These are phyloP conservation scores for Neoarius graeffei DNA, from an alignment of 2,113 vertebrate genomes.

Conservation along the genomic window DNA sequence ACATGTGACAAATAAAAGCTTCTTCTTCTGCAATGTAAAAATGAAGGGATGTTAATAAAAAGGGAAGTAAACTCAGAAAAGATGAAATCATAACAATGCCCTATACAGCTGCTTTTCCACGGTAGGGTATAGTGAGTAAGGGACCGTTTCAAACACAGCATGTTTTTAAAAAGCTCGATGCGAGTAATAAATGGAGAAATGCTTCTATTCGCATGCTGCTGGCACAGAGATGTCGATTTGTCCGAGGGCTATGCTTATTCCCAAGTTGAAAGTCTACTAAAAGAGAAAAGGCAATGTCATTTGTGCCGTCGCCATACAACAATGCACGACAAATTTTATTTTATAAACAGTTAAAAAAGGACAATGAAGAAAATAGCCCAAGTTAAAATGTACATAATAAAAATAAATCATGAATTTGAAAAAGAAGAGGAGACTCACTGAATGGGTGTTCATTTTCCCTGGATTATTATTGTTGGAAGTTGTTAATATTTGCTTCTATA, in stretches of 20 bases:
- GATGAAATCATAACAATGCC: too few relatives aligned
- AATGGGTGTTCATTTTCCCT: neutral
- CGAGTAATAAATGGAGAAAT: neutral
- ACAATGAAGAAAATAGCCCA: neutral
- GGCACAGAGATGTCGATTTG: neutral
- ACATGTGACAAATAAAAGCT: too few relatives aligned
- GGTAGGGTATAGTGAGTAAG: neutral
- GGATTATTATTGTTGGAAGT: neutral
- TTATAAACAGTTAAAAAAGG: neutral
- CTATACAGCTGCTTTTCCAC: neutral
- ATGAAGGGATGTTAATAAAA: neutral
- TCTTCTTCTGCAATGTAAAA: neutral
- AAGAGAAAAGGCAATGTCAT: neutral
- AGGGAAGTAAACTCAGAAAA: neutral
- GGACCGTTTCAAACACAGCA: neutral
- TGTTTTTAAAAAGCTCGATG: neutral
- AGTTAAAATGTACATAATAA: neutral
- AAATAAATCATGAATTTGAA: neutral
- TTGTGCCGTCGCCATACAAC: neutral
- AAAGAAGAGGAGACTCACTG: neutral
- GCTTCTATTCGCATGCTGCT: neutral
- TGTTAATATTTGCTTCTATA: neutral
- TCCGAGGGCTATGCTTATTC: neutral
- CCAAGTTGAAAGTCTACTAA: neutral
- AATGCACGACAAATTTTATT: neutral